Base-by-base conservation (phyloP, 2,113 vertebrate species). In the Illadopsis cleaveri region DNA sequence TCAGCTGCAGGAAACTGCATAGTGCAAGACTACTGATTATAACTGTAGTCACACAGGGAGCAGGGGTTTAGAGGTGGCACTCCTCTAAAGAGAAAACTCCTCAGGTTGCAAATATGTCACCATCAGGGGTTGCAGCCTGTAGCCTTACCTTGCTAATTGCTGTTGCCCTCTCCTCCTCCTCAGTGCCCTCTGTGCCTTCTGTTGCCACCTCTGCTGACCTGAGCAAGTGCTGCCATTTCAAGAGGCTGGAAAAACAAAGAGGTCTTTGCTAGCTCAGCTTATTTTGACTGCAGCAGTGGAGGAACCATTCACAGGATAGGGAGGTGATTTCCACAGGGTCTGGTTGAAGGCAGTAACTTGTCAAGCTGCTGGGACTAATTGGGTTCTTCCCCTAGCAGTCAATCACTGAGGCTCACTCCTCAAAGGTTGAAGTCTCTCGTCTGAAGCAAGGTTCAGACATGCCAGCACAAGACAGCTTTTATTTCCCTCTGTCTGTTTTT, bases 401-500 rank as follows among this genome's bases (percentile, higher is more conserved):
- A 22, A 6, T 54, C 48, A 30, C 27, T 47, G 33, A 19, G 19
- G 12, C n/a, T 80, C 33, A 17, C 9, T 66, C 8, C 14, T 62
- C 11, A 68, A 61, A 72, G 25, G 27, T 4, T 89, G 51, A 64
- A 84, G 28, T 60, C 27, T 80, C n/a, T 15, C 68, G 3, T 42
- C 9, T 31, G 17, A 79, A 76, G 24, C 5, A 10, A 38, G 4
- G 12, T 25, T 72, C 33, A 65, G 33, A 45, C 16, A 53, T 5
- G 3, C 0, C 47, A 62, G 22, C 10, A 27, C n/a, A 40, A 6
- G 2, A 38, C 7, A 86, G 12, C 5, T n/a, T 64, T 37, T 50
- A 35, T 28, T 66, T 57, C 6, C 9, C 2, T 44, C 21, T 6
- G 2, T 4, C 3, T 14, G 30, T 25, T 27, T 25, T 53, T 8